Evolutionary conservation across 2,888 invertebrate species (phyloP).

Genomic region (Sphinx pinastri): DNA sequence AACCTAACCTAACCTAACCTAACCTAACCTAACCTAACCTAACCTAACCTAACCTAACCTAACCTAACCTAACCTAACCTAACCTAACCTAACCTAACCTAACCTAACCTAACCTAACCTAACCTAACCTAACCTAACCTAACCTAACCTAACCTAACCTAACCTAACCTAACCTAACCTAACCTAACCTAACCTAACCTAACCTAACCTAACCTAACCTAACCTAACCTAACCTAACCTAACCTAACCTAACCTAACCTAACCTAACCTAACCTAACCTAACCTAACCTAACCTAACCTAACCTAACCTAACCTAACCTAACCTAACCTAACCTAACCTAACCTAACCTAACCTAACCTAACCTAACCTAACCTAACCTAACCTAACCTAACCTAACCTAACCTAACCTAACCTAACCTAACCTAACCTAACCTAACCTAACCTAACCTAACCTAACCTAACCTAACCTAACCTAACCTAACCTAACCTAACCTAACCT

Average conservation of each 20-base stretch:
- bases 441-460: too few species aligned
- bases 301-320: too few species aligned
- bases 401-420: slow-evolving; percentile 34
- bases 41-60: slow-evolving; percentile 16
- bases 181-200: slow-evolving; percentile 37
- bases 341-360: slow-evolving; percentile 33
- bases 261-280: slow-evolving; percentile 33
- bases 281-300: slow-evolving; percentile 31
- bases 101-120: slow-evolving; percentile 28
- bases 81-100: slow-evolving; percentile 17
- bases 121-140: slow-evolving; percentile 31
- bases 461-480: too few species aligned
- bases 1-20: slow-evolving; percentile 29
- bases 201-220: slow-evolving; percentile 35
- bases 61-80: slow-evolving; percentile 9
- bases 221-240: slow-evolving; percentile 34
- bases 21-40: slow-evolving; percentile 19
- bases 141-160: slow-evolving; percentile 35
- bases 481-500: too few species aligned
- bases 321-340: too few species aligned
- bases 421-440: too few species aligned
- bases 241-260: slow-evolving; percentile 30
- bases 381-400: slow-evolving; percentile 38
- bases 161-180: slow-evolving; percentile 35
- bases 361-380: slow-evolving; percentile 37